Base-by-base conservation (phyloP, 1,140 invertebrate species). In the Zaprionus nigranus region DNA sequence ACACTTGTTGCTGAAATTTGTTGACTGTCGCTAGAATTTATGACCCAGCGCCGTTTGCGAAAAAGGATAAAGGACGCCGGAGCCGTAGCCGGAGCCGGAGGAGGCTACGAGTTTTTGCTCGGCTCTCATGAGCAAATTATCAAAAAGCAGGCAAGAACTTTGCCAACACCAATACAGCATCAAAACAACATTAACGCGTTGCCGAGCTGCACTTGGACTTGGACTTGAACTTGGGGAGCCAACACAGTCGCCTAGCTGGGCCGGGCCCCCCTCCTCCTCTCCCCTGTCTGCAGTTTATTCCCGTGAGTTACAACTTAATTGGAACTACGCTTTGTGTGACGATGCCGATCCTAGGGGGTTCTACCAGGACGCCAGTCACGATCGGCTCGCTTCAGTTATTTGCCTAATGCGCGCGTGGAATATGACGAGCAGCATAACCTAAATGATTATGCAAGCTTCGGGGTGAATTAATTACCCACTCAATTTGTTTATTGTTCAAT, bases 1-100 rank as follows among this genome's bases (percentile, higher is more conserved):
- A 79, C 84, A 92, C 91, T 92, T 92, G 90, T 92, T 92, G 91
- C 91, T 59, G 82, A 71, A 87, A 87, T 88, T 91, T 91, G 90
- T 91, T 91, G 90, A 91, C 90, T 82, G 78, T 92, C 81, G 84
- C 86, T 83, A 70, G 78, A 91, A 92, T 92, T 91, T 92, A 92
- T 92, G 80, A 79, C 90, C 83, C 69, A 66, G 49, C 36, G 68
- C 74, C 62, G 70, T n/a, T 40, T 58, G 36, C 61, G 58, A 67
- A 40, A 64, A 65, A 66, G 43, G 59, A 66, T 38, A 63, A 64
- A 59, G 62, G 57, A 66, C 51, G 53, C 56, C 40, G 49, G 62
- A 53, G 59, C 56, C 40, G 49, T 58, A 53, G 59, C n/a, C 34
- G 36, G 46, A 28, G 28, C 28, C 6, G 28, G 28, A 28, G 28